Conservation (phyloP, 2,113 vertebrate species). For the Quiscalus mexicanus region DNA sequence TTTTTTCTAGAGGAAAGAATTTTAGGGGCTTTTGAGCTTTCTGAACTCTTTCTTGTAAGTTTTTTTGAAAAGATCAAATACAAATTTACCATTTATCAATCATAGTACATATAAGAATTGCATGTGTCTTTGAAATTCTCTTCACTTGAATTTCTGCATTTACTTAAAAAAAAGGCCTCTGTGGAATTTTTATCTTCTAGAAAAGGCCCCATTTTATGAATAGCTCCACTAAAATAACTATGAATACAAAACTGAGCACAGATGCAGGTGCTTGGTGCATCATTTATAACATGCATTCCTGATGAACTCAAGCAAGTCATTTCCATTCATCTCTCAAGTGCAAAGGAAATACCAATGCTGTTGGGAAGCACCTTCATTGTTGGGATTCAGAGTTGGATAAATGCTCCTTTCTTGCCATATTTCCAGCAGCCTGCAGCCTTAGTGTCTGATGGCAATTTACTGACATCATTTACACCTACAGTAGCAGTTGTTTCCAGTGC, state of each 20-base stretch:
- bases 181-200: background rate
- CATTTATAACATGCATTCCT: constrained; percentile 13
- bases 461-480: background rate
- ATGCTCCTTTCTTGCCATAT: background rate
- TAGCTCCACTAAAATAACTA: background rate
- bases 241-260: background rate
- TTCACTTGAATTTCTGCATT: background rate
- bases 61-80: constrained; percentile 49
- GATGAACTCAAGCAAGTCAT: background rate
- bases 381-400: background rate
- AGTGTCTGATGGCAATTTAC: background rate
- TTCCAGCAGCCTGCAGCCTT: background rate
- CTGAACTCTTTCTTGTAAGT: constrained; percentile 15
- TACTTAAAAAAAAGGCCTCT: background rate
- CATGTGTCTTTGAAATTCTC: background rate
- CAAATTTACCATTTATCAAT: constrained; percentile 1
- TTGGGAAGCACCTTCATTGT: background rate
- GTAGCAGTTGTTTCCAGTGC: background rate
- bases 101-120: background rate
- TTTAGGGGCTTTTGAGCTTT: constrained; percentile 5
- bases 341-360: constrained; percentile 1
- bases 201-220: background rate
- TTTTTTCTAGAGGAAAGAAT: constrained; percentile 17
- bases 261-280: background rate
- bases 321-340: constrained; percentile 4